These are phyloP conservation scores for Mormyrus hasselquistii DNA, from an alignment of 2,797 vertebrate species.

Conservation along the genomic window DNA sequence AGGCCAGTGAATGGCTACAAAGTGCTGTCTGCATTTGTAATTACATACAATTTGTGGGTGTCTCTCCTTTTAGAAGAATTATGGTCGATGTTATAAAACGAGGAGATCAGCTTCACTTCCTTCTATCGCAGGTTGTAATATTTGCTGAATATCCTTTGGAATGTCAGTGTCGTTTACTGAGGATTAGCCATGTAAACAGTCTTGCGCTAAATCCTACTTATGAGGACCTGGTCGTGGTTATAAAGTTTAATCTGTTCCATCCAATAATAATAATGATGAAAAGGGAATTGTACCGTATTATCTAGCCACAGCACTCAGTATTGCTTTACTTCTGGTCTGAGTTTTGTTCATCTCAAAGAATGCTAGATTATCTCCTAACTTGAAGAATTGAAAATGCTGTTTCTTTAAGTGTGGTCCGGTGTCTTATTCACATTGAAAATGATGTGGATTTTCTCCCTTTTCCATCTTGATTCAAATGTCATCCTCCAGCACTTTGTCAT, in stretches of 20 bases:
- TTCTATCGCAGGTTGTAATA: background rate
- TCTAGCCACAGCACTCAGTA: background rate
- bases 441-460: background rate
- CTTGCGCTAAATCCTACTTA: background rate
- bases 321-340: background rate
- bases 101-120: background rate
- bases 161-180: background rate
- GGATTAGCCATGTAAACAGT: background rate
- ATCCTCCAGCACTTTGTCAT: background rate
- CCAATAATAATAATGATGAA: background rate
- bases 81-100: background rate
- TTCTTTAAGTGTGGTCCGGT: background rate
- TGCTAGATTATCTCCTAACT: background rate
- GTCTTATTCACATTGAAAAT: background rate
- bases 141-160: background rate
- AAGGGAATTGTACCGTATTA: background rate
- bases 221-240: background rate
- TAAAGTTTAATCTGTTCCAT: background rate
- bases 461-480: background rate
- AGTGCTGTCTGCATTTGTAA: background rate
- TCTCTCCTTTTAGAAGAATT: background rate
- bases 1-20: background rate
- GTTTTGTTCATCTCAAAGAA: background rate
- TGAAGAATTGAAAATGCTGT: background rate
- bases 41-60: background rate